Evolutionary conservation across 2,113 vertebrate species (phyloP), one percentile per base, ranked within the genome.

Genomic region (Labeo rohita): DNA sequence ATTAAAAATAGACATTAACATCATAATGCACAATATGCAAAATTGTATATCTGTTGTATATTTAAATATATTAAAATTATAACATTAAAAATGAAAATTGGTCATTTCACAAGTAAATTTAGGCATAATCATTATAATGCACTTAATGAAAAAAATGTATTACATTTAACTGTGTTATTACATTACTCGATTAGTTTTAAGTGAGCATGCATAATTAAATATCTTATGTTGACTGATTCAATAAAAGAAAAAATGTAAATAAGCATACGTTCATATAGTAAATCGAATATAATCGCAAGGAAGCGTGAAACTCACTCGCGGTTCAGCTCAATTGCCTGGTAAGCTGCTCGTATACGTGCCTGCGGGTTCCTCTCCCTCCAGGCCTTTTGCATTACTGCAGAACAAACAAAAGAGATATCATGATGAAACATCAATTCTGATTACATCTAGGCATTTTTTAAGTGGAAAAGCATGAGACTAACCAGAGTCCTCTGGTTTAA

Each of bases 361-460:
- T 98, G 97, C 74, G 98, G 97, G 93, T 97, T 99, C 92, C 98
- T 97, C 92, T 99, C 98, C 65, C 98, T 93, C 98, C 98, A 99
- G 0, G 97, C 98, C 90, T 99, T 99, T 95, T 99, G 98, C 98
- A 99, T 99, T 85, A 98, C 98, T 99, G 94, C 83, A 76, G 89
- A 85, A 21, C 87, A 89, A 91, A 45, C 47, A 36, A 85, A 8
- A 18, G 13, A n/a, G 23, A 28, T 34, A 8, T 12, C 23, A 56
- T 68, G 10, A 66, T 66, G 56, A 39, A 52, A 83, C 34, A 5
- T 65, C 56, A 80, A 2, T 16, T 65, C 21, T 45, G 47, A 28
- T 65, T 15, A 49, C 10, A 61, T 61, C 4, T 59, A 36, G 28
- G 52, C 18, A 0, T 77, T 54, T 77, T 11, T n/a, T 52, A 36